A percentile compares a stretch with the other conserved stretches of the same genome.
Evolutionary conservation across 2,113 vertebrate genomes (phyloP).

Genomic region (Barbus barbus): DNA sequence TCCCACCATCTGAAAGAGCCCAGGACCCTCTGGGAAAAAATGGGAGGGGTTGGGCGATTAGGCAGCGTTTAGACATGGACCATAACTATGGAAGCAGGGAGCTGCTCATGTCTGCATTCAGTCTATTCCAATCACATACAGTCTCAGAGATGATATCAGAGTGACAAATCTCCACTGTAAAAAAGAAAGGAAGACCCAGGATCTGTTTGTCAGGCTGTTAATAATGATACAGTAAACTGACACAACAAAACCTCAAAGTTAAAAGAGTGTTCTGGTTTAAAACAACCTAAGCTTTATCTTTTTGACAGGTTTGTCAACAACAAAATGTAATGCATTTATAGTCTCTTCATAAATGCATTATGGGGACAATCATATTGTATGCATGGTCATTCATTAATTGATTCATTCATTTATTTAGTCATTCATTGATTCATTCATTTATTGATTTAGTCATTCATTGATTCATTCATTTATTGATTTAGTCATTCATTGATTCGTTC

Average conservation of each 20-base stretch:
- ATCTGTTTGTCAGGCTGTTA: not conserved
- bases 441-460: no score
- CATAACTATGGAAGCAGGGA: not conserved
- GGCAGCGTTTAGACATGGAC: not conserved
- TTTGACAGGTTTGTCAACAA: not conserved
- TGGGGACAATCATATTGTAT: not conserved
- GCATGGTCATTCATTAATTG: no score
- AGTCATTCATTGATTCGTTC: no score
- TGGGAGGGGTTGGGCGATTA: constrained; percentile 1
- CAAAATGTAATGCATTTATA: not conserved
- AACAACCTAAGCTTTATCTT: not conserved
- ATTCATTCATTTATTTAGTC: no score
- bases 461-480: no score
- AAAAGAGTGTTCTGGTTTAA: not conserved
- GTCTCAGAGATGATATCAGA: not conserved
- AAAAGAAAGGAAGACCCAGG: not conserved
- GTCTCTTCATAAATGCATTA: not conserved
- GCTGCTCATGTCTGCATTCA: not conserved
- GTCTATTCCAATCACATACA: not conserved
- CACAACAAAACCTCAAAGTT: not conserved
- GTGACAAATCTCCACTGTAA: not conserved
- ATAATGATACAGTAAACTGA: not conserved
- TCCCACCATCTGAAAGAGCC: not conserved
- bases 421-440: no score
- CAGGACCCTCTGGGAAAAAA: not conserved